Base-by-base conservation (phyloP, 2,113 vertebrate species). In the Jacana jacana region DNA sequence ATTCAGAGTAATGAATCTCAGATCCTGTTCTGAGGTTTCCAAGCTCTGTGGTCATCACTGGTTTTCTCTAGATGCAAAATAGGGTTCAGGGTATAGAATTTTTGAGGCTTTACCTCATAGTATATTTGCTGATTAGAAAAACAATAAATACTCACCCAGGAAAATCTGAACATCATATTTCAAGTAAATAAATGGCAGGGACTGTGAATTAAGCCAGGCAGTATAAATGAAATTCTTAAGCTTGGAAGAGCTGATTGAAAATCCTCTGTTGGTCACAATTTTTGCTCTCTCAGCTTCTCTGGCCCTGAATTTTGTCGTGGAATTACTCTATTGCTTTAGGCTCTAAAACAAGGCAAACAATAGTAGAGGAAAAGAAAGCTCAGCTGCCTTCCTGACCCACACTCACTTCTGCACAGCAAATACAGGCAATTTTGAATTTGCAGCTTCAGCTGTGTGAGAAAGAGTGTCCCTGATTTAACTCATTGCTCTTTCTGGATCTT, bases 301-400 rank as follows among this genome's bases (percentile, higher is more conserved):
- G 17, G 75, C 55, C 42, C 64, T 44, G 75, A 87, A 15, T 87
- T 78, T 95, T 96, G 93, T 95, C 80, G 61, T 89, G 88, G 92
- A 93, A 82, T 91, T 22, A 9, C 27, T 61, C 39, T 95, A 79
- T 91, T 92, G 91, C 89, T 95, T 94, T 93, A 95, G 93, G 93
- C 91, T 95, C 81, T 79, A 37, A 30, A 88, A 84, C 78, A 94
- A 92, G 82, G 86, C 91, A 95, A 97, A 97, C 63, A 94, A 65
- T 4, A 58, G 5, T 17, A 71, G 81, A 89, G 71, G 87, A 95
- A 94, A 92, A 64, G 46, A 88, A 44, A 94, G 87, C 93, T 93
- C 75, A 72, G 76, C 63, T 83, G 86, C 81, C 68, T 93, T 91
- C 88, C 94, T 97, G 91, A 96, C 35, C 70, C 23, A 18, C 35